A percentile compares a stretch with the other conserved stretches of the same genome.
Evolutionary conservation across 1,140 invertebrate genomes (phyloP).

Genomic region (Gonatopus flavifemur): DNA sequence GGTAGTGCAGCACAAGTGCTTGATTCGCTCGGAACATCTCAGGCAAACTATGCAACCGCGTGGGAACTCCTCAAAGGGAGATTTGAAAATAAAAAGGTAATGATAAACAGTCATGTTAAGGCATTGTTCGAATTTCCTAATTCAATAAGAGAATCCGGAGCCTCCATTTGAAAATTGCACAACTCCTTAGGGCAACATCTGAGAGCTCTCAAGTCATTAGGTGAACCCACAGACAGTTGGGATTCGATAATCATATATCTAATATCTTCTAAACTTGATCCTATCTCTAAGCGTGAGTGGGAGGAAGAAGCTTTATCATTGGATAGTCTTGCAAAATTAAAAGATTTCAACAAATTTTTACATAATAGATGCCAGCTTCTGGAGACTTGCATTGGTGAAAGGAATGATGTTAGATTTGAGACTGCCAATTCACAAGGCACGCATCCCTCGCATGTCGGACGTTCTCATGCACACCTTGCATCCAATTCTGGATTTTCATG

Average conservation of each 20-base stretch:
- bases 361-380: no score
- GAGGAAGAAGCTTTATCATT: no score
- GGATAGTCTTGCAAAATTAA: not conserved
- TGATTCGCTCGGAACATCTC: constrained; percentile 11
- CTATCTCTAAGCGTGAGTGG: not conserved
- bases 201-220: constrained; percentile 20
- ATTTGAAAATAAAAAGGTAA: constrained; percentile 33
- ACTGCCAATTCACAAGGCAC: not conserved
- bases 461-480: not conserved
- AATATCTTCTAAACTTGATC: not conserved
- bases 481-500: not conserved
- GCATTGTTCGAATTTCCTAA: constrained; percentile 23
- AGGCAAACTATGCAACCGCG: constrained; percentile 20
- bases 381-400: no score
- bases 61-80: constrained; percentile 24
- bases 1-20: constrained; percentile 13
- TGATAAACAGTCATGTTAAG: constrained; percentile 33
- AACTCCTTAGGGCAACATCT: constrained; percentile 29
- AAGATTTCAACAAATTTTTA: not conserved
- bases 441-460: no score
- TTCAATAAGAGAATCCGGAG: constrained; percentile 24
- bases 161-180: constrained; percentile 20
- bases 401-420: not conserved
- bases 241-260: constrained; percentile 9
- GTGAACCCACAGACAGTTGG: not conserved